Evolutionary conservation across 2,888 invertebrate genomes (phyloP).

Genomic region (Urechis unicinctus): DNA sequence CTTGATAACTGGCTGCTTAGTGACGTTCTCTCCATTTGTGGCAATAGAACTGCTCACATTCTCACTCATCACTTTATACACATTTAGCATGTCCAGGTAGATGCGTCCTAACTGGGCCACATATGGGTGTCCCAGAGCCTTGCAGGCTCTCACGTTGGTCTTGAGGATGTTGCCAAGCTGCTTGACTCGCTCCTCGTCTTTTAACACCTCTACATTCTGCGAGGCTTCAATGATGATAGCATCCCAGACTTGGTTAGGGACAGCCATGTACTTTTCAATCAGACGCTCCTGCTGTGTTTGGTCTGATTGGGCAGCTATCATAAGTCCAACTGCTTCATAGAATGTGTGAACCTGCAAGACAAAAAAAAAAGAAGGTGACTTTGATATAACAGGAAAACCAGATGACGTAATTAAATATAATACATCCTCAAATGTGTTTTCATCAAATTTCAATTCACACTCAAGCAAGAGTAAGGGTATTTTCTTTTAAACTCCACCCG

Average conservation of each 20-base stretch:
- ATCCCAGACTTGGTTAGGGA: slow-evolving; percentile 98
- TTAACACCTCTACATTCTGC: slow-evolving; percentile 86
- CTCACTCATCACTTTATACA: slow-evolving; percentile 80
- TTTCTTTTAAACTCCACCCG: too few relatives aligned
- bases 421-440: too few relatives aligned
- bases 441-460: too few relatives aligned
- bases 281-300: slow-evolving; percentile 83
- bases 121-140: slow-evolving; percentile 93
- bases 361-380: neutral
- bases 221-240: slow-evolving; percentile 95
- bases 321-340: slow-evolving; percentile 98
- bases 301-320: slow-evolving; percentile 95
- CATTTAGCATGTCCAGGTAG: slow-evolving; percentile 97
- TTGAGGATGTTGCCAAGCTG: slow-evolving; percentile 96
- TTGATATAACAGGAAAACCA: neutral
- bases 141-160: slow-evolving; percentile 98
- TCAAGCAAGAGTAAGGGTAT: too few relatives aligned
- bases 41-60: slow-evolving; percentile 64
- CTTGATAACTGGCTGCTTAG: slow-evolving; percentile 94
- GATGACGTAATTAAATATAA: too few relatives aligned
- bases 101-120: slow-evolving; percentile 86
- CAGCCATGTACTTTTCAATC: slow-evolving; percentile 93
- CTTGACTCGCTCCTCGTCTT: slow-evolving; percentile 92
- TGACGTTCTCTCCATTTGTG: slow-evolving; percentile 90
- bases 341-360: slow-evolving; percentile 74